Evolutionary conservation across 2,888 invertebrate species (phyloP).

Genomic region (Drosophila mettleri): DNA sequence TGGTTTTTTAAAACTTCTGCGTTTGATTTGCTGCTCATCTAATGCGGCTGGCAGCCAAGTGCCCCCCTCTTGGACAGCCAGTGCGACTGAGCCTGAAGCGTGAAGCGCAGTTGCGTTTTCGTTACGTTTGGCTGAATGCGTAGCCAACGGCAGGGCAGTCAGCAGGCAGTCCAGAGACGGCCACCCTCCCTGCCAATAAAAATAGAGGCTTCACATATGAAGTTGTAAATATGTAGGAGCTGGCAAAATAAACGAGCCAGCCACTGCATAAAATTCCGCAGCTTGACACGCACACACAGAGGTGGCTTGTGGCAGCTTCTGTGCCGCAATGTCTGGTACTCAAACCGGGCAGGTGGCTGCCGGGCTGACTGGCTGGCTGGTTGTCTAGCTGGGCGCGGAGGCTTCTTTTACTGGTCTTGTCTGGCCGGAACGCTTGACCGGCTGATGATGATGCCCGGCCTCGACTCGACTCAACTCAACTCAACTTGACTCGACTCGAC

Average conservation of each 20-base stretch:
- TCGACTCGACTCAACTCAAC: conserved; percentile 55
- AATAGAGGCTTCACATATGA: conserved; percentile 64
- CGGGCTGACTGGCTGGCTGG: conserved; percentile 35
- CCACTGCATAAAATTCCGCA: conserved; percentile 76
- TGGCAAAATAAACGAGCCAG: conserved; percentile 67
- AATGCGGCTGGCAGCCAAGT: conserved; percentile 52
- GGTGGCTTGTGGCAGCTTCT: conserved; percentile 53
- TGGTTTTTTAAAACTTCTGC: conserved; percentile 25
- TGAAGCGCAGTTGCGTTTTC: conserved; percentile 80
- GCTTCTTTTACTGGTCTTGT: conserved; percentile 21
- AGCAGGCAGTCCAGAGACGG: conserved; percentile 32
- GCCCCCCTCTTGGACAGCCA: conserved; percentile 13
- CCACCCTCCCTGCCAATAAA: conserved; percentile 72
- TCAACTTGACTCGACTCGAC: conserved; percentile 50
- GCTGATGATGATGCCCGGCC: conserved; percentile 49
- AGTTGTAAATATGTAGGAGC: conserved; percentile 71
- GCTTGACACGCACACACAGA: conserved; percentile 67
- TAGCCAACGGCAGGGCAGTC: conserved; percentile 38
- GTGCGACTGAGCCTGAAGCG: conserved; percentile 63
- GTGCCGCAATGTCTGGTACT: conserved; percentile 73
- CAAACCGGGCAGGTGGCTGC: conserved; percentile 61
- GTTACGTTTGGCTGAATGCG: conserved; percentile 76
- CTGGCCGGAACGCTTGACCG: conserved; percentile 67
- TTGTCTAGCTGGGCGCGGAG: conserved; percentile 9
- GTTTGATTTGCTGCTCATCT: conserved; percentile 59